Evolutionary conservation across 2,113 vertebrate species (phyloP).

Genomic region (Neolamprologus tretocephalus): DNA sequence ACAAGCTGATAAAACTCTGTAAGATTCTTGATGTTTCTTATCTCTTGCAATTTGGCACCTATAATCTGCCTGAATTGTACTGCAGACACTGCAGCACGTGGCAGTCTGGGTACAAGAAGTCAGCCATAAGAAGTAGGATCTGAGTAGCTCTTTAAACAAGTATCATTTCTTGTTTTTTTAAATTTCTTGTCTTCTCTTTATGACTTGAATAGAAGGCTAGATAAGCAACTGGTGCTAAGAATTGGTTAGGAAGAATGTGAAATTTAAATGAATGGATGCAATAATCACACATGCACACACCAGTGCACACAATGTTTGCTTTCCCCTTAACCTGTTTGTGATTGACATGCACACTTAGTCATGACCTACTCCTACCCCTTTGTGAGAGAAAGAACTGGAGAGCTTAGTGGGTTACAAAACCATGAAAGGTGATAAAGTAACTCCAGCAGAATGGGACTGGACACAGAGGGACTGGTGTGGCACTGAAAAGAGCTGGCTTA

Average conservation of each 20-base stretch:
- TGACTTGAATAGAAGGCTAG: neutral
- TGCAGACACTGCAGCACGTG: neutral
- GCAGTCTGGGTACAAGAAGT: slow-evolving; percentile 37
- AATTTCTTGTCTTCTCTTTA: neutral
- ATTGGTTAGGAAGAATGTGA: neutral
- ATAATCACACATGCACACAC: neutral
- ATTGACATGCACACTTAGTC: neutral
- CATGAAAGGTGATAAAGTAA: slow-evolving; percentile 7
- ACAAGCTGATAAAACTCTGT: neutral
- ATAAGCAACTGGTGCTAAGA: neutral
- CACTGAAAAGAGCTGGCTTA: neutral
- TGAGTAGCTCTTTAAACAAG: neutral
- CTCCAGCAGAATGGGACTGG: neutral
- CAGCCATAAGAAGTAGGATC: neutral
- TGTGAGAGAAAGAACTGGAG: neutral
- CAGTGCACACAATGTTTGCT: neutral
- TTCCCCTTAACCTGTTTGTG: neutral
- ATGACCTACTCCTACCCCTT: neutral
- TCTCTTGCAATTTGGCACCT: neutral
- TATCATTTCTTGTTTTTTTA: neutral
- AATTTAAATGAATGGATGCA: neutral
- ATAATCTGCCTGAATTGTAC: neutral
- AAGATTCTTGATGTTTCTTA: neutral
- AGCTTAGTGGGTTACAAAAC: neutral
- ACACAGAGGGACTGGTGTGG: neutral